Conservation (phyloP, 2,797 vertebrate species). For the Taeniopygia guttata region DNA sequence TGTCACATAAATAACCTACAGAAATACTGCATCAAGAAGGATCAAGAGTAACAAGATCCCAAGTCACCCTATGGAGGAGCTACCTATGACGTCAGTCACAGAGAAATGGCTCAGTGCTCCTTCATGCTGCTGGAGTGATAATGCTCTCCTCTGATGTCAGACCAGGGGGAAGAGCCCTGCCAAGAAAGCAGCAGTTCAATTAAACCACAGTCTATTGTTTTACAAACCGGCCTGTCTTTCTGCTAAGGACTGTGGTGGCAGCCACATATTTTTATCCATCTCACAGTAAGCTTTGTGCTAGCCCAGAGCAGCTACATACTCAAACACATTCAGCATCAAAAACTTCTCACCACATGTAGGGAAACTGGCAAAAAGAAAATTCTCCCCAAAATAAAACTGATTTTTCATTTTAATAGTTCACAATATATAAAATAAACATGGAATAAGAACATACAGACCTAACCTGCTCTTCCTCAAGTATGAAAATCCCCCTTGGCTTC, state of each 20-base stretch:
- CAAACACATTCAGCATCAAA: not conserved
- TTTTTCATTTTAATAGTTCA: not conserved
- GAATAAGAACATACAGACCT: not conserved
- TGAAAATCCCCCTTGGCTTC: not conserved
- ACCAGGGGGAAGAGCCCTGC: not conserved
- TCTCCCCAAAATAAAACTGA: not conserved
- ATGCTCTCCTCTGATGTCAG: not conserved
- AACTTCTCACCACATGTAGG: not conserved
- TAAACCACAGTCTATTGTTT: not conserved
- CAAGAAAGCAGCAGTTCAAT: conserved; percentile 8
- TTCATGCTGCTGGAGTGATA: not conserved
- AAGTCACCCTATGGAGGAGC: not conserved
- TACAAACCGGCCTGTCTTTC: not conserved
- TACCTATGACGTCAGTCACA: not conserved
- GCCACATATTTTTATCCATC: not conserved
- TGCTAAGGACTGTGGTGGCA: not conserved
- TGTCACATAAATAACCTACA: not conserved
- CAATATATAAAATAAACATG: not conserved
- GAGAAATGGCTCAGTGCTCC: not conserved
- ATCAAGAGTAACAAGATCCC: not conserved
- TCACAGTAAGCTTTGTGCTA: not conserved
- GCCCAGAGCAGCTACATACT: not conserved
- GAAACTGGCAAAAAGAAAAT: not conserved
- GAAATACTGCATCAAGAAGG: not conserved
- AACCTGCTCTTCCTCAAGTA: not conserved